Evolutionary conservation across 2,113 vertebrate genomes (phyloP).

Genomic region (Erinaceus europaeus): DNA sequence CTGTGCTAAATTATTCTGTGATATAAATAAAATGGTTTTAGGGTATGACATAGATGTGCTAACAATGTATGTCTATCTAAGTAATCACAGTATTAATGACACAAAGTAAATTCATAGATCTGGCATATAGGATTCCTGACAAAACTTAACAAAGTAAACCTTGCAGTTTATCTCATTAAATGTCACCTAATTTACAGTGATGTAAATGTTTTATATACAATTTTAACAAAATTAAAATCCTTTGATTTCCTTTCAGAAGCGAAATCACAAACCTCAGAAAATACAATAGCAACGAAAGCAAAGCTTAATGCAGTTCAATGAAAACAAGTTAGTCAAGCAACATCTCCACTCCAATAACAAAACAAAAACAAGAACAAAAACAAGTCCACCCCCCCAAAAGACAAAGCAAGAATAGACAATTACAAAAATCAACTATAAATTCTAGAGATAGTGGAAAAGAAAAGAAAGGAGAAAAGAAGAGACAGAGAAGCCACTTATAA

Average conservation of each 20-base stretch:
- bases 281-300: too few relatives aligned
- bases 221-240: too few relatives aligned
- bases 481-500: neutral
- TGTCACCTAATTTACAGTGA: too few relatives aligned
- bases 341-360: too few relatives aligned
- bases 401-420: neutral
- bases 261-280: too few relatives aligned
- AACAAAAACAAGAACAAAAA: too few relatives aligned
- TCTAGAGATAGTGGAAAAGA: neutral
- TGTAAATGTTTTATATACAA: too few relatives aligned
- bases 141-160: neutral
- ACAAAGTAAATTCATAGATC: neutral
- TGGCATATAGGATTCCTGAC: neutral
- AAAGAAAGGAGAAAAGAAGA: neutral
- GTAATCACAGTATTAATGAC: neutral
- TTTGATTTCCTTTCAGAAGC: too few relatives aligned
- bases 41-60: neutral
- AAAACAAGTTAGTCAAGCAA: too few relatives aligned
- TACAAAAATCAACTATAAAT: neutral
- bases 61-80: neutral
- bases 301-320: too few relatives aligned
- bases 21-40: neutral
- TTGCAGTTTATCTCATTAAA: too few relatives aligned
- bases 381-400: neutral
- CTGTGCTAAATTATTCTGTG: neutral